phyloP scores from a whole-genome alignment of 2,113 vertebrate genomes.

The Ondatra zibethicus region DNA sequence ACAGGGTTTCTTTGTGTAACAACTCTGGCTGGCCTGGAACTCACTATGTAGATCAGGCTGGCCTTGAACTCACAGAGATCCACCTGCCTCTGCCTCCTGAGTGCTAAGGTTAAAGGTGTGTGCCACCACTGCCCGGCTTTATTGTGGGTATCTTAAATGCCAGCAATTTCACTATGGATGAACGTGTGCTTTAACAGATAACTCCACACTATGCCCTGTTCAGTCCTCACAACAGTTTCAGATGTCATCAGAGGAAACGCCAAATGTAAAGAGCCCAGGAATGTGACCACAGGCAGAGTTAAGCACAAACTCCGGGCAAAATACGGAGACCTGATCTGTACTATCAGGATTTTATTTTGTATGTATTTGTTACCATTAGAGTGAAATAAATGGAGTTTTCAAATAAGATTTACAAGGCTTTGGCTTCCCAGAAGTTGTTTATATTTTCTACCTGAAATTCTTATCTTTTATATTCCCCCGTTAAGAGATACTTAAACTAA shows the following conservation, averaged over 20 bases:
- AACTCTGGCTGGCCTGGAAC: background rate
- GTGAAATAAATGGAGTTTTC: conserved; percentile 25
- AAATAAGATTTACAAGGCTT: background rate
- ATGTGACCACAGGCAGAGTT: background rate
- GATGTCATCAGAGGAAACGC: background rate
- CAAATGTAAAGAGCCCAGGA: background rate
- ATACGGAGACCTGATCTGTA: background rate
- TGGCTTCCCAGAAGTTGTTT: conserved; percentile 37
- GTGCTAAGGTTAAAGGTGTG: background rate
- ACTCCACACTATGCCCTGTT: background rate
- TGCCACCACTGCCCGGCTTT: background rate
- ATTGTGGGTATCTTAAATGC: background rate
- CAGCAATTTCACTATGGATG: background rate
- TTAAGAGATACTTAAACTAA: conserved; percentile 27
- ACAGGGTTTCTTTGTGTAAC: background rate
- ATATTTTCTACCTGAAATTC: background rate
- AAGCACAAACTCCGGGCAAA: background rate
- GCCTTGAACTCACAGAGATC: background rate
- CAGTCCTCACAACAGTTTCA: background rate
- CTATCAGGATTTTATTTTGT: background rate
- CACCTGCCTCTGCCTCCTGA: background rate
- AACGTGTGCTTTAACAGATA: background rate
- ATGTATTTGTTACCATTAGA: background rate
- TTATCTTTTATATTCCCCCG: background rate
- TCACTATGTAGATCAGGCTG: too few species aligned